Conservation (phyloP, 2,797 vertebrate species). For the Rachycentron canadum region DNA sequence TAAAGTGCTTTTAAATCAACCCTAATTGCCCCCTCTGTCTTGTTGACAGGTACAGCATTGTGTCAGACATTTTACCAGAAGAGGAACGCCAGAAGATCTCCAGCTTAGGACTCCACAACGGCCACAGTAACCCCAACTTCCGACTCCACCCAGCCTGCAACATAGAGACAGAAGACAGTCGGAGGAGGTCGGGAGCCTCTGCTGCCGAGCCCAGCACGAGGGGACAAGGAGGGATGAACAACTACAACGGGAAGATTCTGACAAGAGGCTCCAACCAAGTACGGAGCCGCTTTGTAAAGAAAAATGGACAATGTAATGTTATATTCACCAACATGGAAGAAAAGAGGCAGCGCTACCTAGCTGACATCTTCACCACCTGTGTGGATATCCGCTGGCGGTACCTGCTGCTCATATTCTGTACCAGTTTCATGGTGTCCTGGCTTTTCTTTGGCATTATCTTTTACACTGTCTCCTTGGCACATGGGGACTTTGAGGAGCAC, state of each 20-base stretch:
- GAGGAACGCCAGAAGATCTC: conserved; percentile 89
- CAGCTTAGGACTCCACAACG: conserved; percentile 84
- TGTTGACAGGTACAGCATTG: conserved; percentile 89
- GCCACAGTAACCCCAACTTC: conserved; percentile 68
- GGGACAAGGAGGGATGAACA: conserved; percentile 66
- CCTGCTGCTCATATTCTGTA: conserved; percentile 93
- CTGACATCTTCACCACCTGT: conserved; percentile 97
- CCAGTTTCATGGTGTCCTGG: conserved; percentile 94
- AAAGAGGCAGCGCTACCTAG: conserved; percentile 94
- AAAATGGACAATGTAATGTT: conserved; percentile 97
- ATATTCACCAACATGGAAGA: conserved; percentile 96
- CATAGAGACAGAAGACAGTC: conserved; percentile 50
- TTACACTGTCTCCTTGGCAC: conserved; percentile 92
- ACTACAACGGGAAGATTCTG: conserved; percentile 81
- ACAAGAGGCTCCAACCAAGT: conserved; percentile 86
- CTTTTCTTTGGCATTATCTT: conserved; percentile 95
- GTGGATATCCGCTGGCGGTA: conserved; percentile 98
- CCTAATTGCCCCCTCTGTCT: conserved; percentile 11
- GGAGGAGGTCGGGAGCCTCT: conserved; percentile 60
- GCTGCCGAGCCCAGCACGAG: conserved; percentile 21
- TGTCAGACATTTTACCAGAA: conserved; percentile 85
- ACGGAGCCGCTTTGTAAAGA: conserved; percentile 96
- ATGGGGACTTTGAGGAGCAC: conserved; percentile 90
- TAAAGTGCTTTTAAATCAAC: background rate
- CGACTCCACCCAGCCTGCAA: conserved; percentile 40